These are phyloP conservation scores for Pteronotus mesoamericanus DNA, from an alignment of 2,797 vertebrate genomes.

Conservation along the genomic window DNA sequence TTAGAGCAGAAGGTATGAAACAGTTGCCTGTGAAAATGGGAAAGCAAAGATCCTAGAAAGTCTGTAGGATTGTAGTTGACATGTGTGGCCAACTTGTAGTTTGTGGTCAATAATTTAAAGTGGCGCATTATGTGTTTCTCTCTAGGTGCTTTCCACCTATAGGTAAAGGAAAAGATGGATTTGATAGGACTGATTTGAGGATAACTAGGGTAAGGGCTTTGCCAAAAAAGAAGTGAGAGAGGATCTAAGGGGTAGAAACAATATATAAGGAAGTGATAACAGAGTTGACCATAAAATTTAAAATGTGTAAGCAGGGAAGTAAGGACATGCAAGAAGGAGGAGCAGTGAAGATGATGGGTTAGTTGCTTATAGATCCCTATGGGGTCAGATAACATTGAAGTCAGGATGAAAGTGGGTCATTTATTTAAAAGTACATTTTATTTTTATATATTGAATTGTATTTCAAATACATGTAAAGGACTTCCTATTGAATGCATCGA, in stretches of 20 bases:
- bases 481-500: not conserved
- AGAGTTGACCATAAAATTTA: not conserved
- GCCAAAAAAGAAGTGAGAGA: not conserved
- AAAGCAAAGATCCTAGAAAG: not conserved
- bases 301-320: not conserved
- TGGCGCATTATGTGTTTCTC: not conserved
- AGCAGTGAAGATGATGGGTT: not conserved
- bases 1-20: not conserved
- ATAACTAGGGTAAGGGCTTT: not conserved
- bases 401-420: not conserved
- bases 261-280: not conserved
- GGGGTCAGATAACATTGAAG: not conserved
- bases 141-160: not conserved
- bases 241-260: not conserved
- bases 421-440: not conserved
- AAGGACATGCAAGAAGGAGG: not conserved
- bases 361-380: not conserved
- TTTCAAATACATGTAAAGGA: not conserved
- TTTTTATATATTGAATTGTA: not conserved
- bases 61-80: not conserved
- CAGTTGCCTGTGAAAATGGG: not conserved
- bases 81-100: not conserved
- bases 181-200: not conserved
- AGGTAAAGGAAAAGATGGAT: not conserved
- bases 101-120: not conserved